phyloP scores from a whole-genome alignment of 2,797 vertebrate species.

The Amphiprion clarkii region DNA sequence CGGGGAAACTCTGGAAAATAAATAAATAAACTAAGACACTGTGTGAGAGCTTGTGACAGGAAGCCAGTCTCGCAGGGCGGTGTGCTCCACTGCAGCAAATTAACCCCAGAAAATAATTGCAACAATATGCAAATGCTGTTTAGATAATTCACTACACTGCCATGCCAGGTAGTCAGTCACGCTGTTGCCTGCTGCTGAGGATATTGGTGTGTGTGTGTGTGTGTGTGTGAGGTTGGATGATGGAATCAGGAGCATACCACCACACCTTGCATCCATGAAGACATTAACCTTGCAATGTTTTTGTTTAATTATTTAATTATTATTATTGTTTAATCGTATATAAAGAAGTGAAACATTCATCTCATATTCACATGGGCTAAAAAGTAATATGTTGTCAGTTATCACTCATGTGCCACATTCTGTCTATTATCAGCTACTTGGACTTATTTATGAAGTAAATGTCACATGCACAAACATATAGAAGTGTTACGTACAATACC shows the following conservation, averaged over 20 bases:
- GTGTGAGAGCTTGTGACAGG: slow-evolving; percentile 91
- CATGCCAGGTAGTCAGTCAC: slow-evolving; percentile 95
- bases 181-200: slow-evolving; percentile 81
- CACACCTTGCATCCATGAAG: slow-evolving; percentile 52
- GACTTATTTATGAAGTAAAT: not conserved
- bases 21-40: slow-evolving; percentile 77
- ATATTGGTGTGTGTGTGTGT: slow-evolving; percentile 12
- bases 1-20: slow-evolving; percentile 64
- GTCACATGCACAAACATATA: not conserved
- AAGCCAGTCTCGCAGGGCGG: slow-evolving; percentile 92
- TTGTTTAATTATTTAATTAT: slow-evolving; percentile 1
- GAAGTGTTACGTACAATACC: not conserved
- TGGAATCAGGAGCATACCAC: slow-evolving; percentile 71
- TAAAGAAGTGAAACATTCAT: not conserved
- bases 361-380: not conserved
- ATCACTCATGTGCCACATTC: not conserved
- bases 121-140: slow-evolving; percentile 98
- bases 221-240: slow-evolving; percentile 41
- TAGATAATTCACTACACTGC: slow-evolving; percentile 94
- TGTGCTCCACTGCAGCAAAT: slow-evolving; percentile 95
- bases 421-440: slow-evolving; percentile 11
- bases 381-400: not conserved
- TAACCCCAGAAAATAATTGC: slow-evolving; percentile 99
- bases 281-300: slow-evolving; percentile 9
- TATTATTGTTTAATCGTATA: not conserved